Evolutionary conservation across 37 sponge, comb jelly and placozoan genomes (phyloP), one percentile per base, ranked within the genome.

Genomic region (Axinella damicornis): DNA sequence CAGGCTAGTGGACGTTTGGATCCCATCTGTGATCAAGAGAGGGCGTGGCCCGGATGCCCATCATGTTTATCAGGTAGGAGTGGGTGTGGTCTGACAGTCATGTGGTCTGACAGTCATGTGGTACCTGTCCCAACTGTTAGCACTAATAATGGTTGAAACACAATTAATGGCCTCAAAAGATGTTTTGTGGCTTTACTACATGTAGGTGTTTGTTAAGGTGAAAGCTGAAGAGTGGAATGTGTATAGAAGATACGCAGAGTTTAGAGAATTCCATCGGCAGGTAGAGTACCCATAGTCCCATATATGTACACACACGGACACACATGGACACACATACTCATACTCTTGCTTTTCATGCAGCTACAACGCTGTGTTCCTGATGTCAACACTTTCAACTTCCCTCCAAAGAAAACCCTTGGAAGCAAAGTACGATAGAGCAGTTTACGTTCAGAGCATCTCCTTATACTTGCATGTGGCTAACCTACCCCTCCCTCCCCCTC

Each of bases 151-250:
- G 46, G 46, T 46, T 46, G 9, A 46, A 46, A 12, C 46, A 46
- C 4, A 46, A 46, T 9, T 12, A 4, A 46, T 46, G 6, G 9
- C 6, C 6, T 46, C 46, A 46, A 4, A 46, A 12, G 46, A 4
- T 12, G 4, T 4, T 46, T 12, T 46, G 46, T 46, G 9, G 46
- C 9, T 46, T 46, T 46, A 46, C 63, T 62, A 27, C 28, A n/a
- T 56, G 12, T 9, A 89, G 87, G 80, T 94, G 19, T 76, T 78
- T 30, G 69, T 96, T 0, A 74, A 78, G 31, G 75, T 97, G 34
- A 56, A 73, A 31, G 33, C 89, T 5, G 97, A 97, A 46, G 97
- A 98, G 76, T 98, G 99, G 99, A 97, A 92, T 61, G 90, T 98
- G 22, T 94, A 97, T 71, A 76, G 99, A 16, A 57, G 99, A 2